Evolutionary conservation across 2,113 vertebrate species (phyloP).

Genomic region (Entomyzon cyanotis): DNA sequence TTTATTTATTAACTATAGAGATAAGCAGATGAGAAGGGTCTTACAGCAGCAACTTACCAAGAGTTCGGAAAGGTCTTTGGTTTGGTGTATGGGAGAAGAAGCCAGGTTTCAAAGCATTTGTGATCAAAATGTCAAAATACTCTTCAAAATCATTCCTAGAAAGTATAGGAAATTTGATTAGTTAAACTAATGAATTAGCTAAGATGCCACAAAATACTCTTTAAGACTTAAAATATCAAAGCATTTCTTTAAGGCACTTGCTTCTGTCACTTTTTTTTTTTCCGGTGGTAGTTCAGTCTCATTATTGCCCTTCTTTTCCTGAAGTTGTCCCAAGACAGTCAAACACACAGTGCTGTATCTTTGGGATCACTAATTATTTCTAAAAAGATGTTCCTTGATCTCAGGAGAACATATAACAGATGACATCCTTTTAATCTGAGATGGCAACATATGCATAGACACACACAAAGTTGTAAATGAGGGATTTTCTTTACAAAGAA

Average conservation of each 20-base stretch:
- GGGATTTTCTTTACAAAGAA: not conserved
- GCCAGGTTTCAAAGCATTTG: conserved; percentile 95
- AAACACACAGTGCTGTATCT: not conserved
- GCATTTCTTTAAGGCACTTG: not conserved
- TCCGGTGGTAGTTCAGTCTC: not conserved
- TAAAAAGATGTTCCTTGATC: not conserved
- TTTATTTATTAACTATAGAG: not conserved
- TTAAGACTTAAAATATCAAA: not conserved
- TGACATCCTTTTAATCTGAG: not conserved
- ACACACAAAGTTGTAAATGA: not conserved
- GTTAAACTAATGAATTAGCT: not conserved
- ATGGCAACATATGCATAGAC: not conserved
- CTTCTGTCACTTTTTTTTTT: not conserved
- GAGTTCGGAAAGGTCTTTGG: conserved; percentile 89
- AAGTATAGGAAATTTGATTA: conserved; percentile 7
- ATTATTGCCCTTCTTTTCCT: not conserved
- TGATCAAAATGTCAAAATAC: conserved; percentile 92
- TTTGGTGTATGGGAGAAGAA: conserved; percentile 92
- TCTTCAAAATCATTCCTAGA: conserved; percentile 89
- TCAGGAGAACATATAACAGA: not conserved
- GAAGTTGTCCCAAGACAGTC: not conserved
- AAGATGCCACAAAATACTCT: not conserved
- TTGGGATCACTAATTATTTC: not conserved
- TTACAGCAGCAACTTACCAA: conserved; percentile 78
- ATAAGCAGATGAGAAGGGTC: not conserved